These are phyloP conservation scores for Nothobranchius furzeri DNA, from an alignment of 2,113 vertebrate species.

Conservation along the genomic window DNA sequence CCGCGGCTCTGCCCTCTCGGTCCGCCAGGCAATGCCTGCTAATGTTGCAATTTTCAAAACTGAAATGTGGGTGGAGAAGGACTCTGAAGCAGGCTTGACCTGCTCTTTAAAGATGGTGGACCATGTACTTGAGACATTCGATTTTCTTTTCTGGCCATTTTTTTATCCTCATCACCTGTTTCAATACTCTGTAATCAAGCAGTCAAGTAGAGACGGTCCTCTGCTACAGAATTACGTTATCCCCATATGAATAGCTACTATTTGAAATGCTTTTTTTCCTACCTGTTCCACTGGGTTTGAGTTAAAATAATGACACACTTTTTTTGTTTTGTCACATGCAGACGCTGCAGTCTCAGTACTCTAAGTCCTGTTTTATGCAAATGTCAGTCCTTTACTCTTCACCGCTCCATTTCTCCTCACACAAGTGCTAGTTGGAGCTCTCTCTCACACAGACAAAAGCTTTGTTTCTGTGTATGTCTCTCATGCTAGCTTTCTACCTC, in stretches of 20 bases:
- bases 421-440: background rate
- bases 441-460: slow-evolving; percentile 17
- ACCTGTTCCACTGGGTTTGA: background rate
- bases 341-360: slow-evolving; percentile 4
- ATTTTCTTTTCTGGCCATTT: background rate
- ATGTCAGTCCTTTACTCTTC: slow-evolving; percentile 32
- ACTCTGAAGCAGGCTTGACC: too few relatives aligned
- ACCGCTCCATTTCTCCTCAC: slow-evolving; percentile 12
- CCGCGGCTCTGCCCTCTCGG: too few relatives aligned
- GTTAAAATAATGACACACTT: background rate
- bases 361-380: slow-evolving; percentile 17
- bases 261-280: too few relatives aligned
- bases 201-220: background rate
- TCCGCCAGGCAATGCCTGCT: too few relatives aligned
- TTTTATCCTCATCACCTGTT: slow-evolving; percentile 5
- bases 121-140: background rate
- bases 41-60: too few relatives aligned
- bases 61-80: too few relatives aligned
- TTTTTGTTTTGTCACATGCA: slow-evolving; percentile 4
- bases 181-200: background rate
- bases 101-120: background rate
- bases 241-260: slow-evolving; percentile 6
- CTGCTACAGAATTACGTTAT: slow-evolving; percentile 40
- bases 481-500: slow-evolving; percentile 1
- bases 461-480: slow-evolving; percentile 17